Base-by-base conservation (phyloP, 1,140 invertebrate genomes). In the Euura saliciscinereae region DNA sequence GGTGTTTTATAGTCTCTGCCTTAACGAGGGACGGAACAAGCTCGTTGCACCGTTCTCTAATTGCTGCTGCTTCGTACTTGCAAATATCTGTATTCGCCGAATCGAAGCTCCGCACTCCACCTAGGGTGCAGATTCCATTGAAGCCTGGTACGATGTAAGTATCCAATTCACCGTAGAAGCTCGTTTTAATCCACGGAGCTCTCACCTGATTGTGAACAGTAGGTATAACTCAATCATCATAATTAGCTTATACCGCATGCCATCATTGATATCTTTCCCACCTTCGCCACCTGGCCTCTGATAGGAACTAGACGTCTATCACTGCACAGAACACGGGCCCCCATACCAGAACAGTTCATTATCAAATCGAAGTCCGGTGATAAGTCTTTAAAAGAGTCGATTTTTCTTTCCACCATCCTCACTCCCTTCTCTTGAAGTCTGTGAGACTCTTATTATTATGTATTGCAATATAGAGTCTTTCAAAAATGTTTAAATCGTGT, bases 141-240 rank as follows among this genome's bases (percentile, higher is more conserved):
- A 91, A 86, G 1, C 94, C 93, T 4, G 97, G 96, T 71, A 97
- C 91, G 6, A 98, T 90, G 82, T 98, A 98, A 0, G 94, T 94
- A 77, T 96, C 94, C 69, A 91, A 89, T 78, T 97, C 95, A 0
- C 90, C 92, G 79, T 96, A 97, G 80, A 95, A 94, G 45, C 95
- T 96, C 1, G 91, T 93, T 88, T 97, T 96, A 4, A 98, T 86
- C 96, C 96, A 98, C 0, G 96, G 96, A 8, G 96, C 96, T 76
- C 91, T 90, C 2, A 95, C 93, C 93, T 94, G 76, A 64, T 44
- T 7, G 42, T 44, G 4, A 71, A 71, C 11, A 44, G n/a, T 28
- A 45, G 6, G 68, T 74, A 66, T 64, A 74, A 74, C n/a, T 64
- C n/a, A 11, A 44, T 68, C 70, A 70, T 28, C 28, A 28, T 28